Evolutionary conservation across 2,113 vertebrate species (phyloP).

Genomic region (Podiceps cristatus): DNA sequence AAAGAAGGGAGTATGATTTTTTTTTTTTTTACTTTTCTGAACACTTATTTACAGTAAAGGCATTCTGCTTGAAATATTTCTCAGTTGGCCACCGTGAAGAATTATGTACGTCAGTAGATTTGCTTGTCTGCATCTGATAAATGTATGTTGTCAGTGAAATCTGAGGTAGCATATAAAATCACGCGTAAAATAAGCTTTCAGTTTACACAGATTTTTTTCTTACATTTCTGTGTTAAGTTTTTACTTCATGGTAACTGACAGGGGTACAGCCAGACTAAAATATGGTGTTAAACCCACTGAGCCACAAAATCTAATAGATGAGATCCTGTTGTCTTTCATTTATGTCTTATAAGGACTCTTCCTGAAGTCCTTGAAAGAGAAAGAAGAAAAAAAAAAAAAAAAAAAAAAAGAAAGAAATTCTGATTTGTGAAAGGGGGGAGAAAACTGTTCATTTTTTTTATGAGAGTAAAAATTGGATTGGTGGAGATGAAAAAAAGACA

Average conservation of each 20-base stretch:
- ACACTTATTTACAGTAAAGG: background rate
- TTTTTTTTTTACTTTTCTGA: background rate
- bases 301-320: background rate
- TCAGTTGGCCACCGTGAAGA: background rate
- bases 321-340: background rate
- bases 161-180: background rate
- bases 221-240: background rate
- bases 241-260: background rate
- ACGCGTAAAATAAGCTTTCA: conserved; percentile 6
- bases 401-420: background rate
- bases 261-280: background rate
- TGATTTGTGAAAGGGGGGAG: background rate
- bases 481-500: background rate
- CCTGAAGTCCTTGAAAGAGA: background rate
- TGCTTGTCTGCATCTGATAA: conserved; percentile 54
- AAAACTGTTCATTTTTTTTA: background rate
- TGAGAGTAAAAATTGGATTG: background rate
- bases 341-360: background rate
- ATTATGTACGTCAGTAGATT: conserved; percentile 19
- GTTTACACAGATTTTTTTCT: background rate
- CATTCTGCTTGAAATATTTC: background rate
- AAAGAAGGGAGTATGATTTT: background rate
- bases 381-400: no score
- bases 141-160: conserved; percentile 25
- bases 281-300: background rate